Evolutionary conservation across 1,140 invertebrate species (phyloP), one percentile per base, ranked within the genome.

Genomic region (Luehdorfia chinensis): DNA sequence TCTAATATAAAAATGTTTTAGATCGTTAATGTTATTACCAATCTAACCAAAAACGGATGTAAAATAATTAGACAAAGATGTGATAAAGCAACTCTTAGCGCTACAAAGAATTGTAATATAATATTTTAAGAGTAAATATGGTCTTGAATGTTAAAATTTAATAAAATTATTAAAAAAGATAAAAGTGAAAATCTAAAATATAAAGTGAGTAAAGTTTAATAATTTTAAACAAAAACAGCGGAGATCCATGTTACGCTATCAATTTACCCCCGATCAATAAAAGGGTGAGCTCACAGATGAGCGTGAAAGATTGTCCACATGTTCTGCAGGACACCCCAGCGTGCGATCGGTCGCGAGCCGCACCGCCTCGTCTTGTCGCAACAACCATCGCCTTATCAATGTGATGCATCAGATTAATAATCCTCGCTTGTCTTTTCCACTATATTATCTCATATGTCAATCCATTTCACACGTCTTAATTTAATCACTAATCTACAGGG

Each of bases 221-320:
- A n/a, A n/a, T n/a, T n/a, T n/a, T n/a, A n/a, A n/a, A n/a, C n/a
- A n/a, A n/a, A n/a, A n/a, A n/a, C n/a, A n/a, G n/a, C n/a, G n/a
- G n/a, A n/a, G n/a, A n/a, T n/a, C n/a, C 68, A 73, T 13, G 55
- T 9, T 58, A 66, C 21, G 41, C 57, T 50, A 41, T 45, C 52
- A 47, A 54, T 52, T 54, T 53, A 59, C 60, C 66, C 59, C 52
- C 43, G 64, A 65, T 72, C 65, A 74, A 77, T 74, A 77, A 72
- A 84, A 80, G 78, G 78, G 80, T 79, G 76, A 73, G 74, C 59
- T 50, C 72, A 87, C 85, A 87, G 80, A 85, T 87, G 84, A 87
- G 84, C 86, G 83, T 87, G 80, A 86, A 87, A 85, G 83, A 87
- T 87, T 87, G 83, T 87, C 86, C 86, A 87, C 86, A 87, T 87